Base-by-base conservation (phyloP, 2,888 invertebrate genomes). In the Drosophila fulvimacula region DNA sequence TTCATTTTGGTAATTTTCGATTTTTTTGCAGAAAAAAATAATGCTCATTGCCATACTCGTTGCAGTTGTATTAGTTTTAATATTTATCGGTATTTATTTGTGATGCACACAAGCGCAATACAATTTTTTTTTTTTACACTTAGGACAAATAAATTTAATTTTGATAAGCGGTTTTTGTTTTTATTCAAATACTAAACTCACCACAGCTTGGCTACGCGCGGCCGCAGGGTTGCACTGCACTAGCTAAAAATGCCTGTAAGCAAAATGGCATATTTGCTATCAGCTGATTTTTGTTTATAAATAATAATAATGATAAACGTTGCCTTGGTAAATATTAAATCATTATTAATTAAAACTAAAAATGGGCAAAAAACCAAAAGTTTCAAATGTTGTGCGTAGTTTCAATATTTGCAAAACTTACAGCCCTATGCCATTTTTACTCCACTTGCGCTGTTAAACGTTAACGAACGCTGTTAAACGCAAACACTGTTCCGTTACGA, bases 11-110 rank as follows among this genome's bases (percentile, higher is more conserved):
- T n/a, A 6, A 51, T n/a, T 38, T 17, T 48, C 10, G 3, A 6
- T 36, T 38, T 10, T 51, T 42, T 91, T 91, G 21, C 85, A 92
- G 92, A 92, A 90, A 88, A 92, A 92, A 72, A 83, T 91, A 66
- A 88, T 89, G 73, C 74, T 92, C 68, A 82, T 92, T 73, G 76
- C 70, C 30, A 90, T 91, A 73, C 81, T 88, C 63, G 72, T 86
- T 38, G 77, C 71, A 62, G 78, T 91, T 56, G 55, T 91, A 49
- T 39, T 91, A 81, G 74, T 91, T 67, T 79, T 91, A 78, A 69
- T 91, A 60, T 79, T 91, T 69, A 76, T 91, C 68, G 91, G 86
- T 80, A 77, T 88, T 76, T 90, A 81, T 88, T 90, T 91, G 85
- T 91, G 77, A 90, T 81, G 51, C 53, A 55, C 27, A 38, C 39